Evolutionary conservation across 2,888 invertebrate species (phyloP), one percentile per base, ranked within the genome.

Genomic region (Chalcosyrphus nemorum): DNA sequence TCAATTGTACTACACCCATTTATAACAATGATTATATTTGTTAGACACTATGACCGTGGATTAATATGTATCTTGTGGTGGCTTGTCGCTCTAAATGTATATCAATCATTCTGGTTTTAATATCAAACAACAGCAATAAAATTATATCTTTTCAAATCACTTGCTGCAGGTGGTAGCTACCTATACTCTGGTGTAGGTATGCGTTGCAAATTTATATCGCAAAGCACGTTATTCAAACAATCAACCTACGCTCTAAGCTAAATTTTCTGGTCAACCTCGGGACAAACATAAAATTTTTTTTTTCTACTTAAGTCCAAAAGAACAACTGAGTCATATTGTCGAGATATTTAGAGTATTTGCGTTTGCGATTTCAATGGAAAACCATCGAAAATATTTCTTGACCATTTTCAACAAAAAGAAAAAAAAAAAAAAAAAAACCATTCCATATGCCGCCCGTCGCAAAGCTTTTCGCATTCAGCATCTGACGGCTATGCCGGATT

Each of bases 151-250:
- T 47, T 32, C 35, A 57, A 50, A 19, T 61, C 43, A 6, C 4
- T n/a, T n/a, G 17, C n/a, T 74, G 57, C 81, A 81, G 81, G 81
- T 81, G 81, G 50, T 63, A 15, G n/a, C n/a, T n/a, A n/a, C n/a
- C n/a, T n/a, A n/a, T n/a, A n/a, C n/a, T n/a, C 13, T 47, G 29
- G 0, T 11, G 24, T 50, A 19, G 54, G 17, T 13, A 32, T 72
- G 52, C 41, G 27, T 29, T 54, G 50, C 71, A 38, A 41, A 52
- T 38, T 35, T 21, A 32, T 70, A 74, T 24, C 45, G n/a, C 45
- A 52, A 38, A 54, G 70, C 47, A 29, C 21, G 41, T 50, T 75
- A 50, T 75, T 81, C 21, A 54, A 13, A n/a, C 15, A 27, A 35
- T 50, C 45, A 70, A 52, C 70, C 81, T 59, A 76, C 71, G 38